Base-by-base conservation (phyloP, 2,113 vertebrate genomes). In the Lipophrys pholis region DNA sequence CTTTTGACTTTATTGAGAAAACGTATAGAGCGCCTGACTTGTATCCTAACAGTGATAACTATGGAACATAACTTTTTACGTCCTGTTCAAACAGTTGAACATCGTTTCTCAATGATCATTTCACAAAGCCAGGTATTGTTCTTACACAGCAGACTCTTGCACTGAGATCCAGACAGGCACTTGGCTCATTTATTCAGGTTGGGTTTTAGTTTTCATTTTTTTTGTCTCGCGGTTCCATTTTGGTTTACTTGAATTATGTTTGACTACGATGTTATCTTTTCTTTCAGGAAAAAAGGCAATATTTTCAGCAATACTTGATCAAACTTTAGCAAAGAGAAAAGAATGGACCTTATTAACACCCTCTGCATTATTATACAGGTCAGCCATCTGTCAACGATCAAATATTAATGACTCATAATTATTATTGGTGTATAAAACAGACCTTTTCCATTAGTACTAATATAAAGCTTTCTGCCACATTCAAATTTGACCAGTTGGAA, bases 91-190 rank as follows among this genome's bases (percentile, higher is more conserved):
- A 82, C 51, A 77, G 41, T 80, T 83, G 7, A 67, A 83, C 86
- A 61, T 35, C 11, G 74, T 75, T 83, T 65, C 74, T 75, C 49
- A 79, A 66, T 73, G 21, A 79, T 77, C 59, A 83, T 80, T 64
- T 57, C 21, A 77, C 68, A 78, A 80, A 82, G 75, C 10, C 70
- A 43, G 74, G 80, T 83, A 75, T 85, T 87, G 77, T 80, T 82
- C 66, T 70, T 64, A 60, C 49, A 57, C 78, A 71, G 78, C 54
- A 73, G 59, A 59, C 56, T 63, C 68, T 21, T 36, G 45, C 1
- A 43, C 15, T 11, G 57, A 7, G 59, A 60, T 73, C 69, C 85
- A 90, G 73, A 87, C 79, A 77, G 55, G 53, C 67, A 79, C 78
- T 76, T 85, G 77, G 71, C 73, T 48, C 56, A 46, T 59, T 67